Conservation (phyloP, 2,797 vertebrate species). For the Myotis myotis region DNA sequence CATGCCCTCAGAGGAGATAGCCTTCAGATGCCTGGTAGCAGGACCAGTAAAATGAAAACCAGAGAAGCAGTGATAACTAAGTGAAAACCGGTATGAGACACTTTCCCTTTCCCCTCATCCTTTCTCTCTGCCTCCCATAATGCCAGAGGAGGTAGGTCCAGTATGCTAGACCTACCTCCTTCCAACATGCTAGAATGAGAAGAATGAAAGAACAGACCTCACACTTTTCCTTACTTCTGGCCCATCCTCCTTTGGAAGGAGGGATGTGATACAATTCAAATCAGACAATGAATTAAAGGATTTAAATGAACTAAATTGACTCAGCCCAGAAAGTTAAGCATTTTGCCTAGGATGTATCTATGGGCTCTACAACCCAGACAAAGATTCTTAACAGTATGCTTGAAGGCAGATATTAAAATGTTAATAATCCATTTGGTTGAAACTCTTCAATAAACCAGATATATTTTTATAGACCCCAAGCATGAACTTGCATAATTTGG, state of each 20-base stretch:
- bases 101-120: not conserved
- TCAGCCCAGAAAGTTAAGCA: not conserved
- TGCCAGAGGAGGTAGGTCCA: not conserved
- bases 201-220: not conserved
- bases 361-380: not conserved
- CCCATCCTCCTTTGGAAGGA: not conserved
- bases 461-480: conserved; percentile 27
- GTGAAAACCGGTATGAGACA: not conserved
- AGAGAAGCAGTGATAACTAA: not conserved
- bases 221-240: not conserved
- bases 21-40: not conserved
- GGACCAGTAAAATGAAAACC: not conserved
- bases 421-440: conserved; percentile 26
- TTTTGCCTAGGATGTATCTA: not conserved
- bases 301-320: not conserved
- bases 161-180: not conserved
- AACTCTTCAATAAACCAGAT: not conserved
- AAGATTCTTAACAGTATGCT: not conserved
- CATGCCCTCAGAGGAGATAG: not conserved
- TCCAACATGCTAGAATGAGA: not conserved
- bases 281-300: not conserved
- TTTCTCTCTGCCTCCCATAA: not conserved
- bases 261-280: not conserved
- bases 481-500: conserved; percentile 16
- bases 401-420: conserved; percentile 6